Evolutionary conservation across 2,113 vertebrate genomes (phyloP).

Genomic region (Gallinago paraguaiae): DNA sequence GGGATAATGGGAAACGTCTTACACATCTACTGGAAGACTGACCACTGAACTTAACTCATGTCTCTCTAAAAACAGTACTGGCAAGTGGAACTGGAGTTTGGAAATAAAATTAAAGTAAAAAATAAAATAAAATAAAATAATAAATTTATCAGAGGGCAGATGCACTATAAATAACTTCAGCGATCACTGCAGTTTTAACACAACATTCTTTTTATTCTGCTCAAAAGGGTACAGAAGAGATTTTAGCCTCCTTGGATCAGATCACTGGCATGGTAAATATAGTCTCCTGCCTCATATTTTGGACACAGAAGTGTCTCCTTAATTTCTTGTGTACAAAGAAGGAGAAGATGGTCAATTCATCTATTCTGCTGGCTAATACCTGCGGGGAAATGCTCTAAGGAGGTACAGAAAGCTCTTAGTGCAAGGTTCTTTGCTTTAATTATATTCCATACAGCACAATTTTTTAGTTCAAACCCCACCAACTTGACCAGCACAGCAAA

Average conservation of each 20-base stretch:
- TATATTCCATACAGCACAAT: not conserved
- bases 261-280: not conserved
- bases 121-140: not conserved
- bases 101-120: not conserved
- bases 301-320: not conserved
- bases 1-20: not conserved
- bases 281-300: not conserved
- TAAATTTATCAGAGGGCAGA: not conserved
- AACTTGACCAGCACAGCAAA: not conserved
- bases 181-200: not conserved
- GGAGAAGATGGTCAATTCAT: not conserved
- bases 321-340: not conserved
- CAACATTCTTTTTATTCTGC: constrained; percentile 6
- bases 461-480: not conserved
- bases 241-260: not conserved
- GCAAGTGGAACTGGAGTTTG: not conserved
- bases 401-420: not conserved
- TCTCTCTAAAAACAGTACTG: not conserved
- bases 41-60: not conserved
- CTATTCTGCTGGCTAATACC: not conserved
- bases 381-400: not conserved
- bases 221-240: not conserved
- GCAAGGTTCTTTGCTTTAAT: not conserved
- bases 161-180: not conserved
- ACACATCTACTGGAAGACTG: not conserved